A percentile compares a stretch with the other conserved stretches of the same genome.
Conservation (phyloP, 2,797 vertebrate genomes). For the Argya squamiceps region DNA sequence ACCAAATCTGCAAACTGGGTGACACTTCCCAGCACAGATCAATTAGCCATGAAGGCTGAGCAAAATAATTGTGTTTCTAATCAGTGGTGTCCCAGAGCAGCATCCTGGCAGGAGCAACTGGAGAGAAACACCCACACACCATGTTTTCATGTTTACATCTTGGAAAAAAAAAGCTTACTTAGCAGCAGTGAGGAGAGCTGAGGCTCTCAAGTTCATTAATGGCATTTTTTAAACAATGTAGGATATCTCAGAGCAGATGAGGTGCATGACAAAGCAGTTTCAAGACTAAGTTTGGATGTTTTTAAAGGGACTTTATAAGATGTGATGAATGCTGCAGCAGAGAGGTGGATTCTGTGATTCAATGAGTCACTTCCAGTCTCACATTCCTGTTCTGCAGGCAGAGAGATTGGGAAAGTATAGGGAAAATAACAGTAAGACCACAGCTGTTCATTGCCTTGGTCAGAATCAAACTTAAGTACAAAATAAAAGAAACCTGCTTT, state of each 20-base stretch:
- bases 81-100: not conserved
- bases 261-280: not conserved
- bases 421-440: not conserved
- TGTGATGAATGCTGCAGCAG: not conserved
- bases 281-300: not conserved
- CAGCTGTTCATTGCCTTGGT: not conserved
- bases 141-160: not conserved
- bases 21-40: not conserved
- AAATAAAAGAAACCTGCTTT: not conserved
- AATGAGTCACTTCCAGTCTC: not conserved
- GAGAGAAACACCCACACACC: not conserved
- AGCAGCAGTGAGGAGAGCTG: not conserved
- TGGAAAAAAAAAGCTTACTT: not conserved
- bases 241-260: not conserved
- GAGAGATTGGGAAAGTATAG: not conserved
- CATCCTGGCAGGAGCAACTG: not conserved
- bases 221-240: not conserved
- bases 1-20: not conserved
- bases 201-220: not conserved
- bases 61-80: not conserved
- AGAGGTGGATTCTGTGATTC: not conserved
- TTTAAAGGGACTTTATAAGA: not conserved
- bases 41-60: not conserved
- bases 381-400: not conserved
- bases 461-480: not conserved